A percentile compares a stretch with the other conserved stretches of the same genome.
phyloP scores from a whole-genome alignment of 2,113 vertebrate species.

The Cebus imitator region DNA sequence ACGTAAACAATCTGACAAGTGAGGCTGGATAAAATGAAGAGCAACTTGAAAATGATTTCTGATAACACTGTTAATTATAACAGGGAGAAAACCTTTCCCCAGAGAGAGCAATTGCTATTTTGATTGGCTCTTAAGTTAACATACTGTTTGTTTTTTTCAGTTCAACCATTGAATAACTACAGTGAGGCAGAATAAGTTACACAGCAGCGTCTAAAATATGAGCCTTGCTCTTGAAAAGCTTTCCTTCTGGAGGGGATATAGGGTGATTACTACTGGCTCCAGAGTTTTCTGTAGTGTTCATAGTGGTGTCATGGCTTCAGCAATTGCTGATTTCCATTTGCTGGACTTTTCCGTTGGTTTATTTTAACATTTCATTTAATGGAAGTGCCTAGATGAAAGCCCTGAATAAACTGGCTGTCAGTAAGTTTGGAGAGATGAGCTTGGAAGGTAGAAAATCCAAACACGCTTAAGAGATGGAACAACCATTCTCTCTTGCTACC shows the following conservation, averaged over 20 bases:
- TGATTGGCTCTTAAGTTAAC: slow-evolving; percentile 19
- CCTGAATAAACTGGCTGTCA: not conserved
- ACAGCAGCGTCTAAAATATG: not conserved
- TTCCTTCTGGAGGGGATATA: not conserved
- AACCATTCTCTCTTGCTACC: not conserved
- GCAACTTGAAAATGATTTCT: slow-evolving; percentile 33
- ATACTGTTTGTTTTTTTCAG: not conserved
- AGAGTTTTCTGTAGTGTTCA: not conserved
- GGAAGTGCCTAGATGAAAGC: not conserved
- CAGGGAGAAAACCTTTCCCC: not conserved
- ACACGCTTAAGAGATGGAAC: not conserved
- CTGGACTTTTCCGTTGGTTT: not conserved
- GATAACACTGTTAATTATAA: slow-evolving; percentile 5
- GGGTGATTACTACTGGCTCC: not conserved
- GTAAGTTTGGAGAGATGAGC: not conserved
- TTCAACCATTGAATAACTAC: not conserved
- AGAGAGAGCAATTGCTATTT: slow-evolving; percentile 16
- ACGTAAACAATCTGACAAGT: slow-evolving; percentile 1
- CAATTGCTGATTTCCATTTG: not conserved
- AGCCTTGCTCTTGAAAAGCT: not conserved
- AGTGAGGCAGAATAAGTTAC: not conserved
- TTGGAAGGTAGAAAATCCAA: not conserved
- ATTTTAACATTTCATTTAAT: not conserved
- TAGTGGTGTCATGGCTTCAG: not conserved
- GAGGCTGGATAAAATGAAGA: slow-evolving; percentile 2